phyloP scores from a whole-genome alignment of 1,140 invertebrate species.

The Meteorus sp. region DNA sequence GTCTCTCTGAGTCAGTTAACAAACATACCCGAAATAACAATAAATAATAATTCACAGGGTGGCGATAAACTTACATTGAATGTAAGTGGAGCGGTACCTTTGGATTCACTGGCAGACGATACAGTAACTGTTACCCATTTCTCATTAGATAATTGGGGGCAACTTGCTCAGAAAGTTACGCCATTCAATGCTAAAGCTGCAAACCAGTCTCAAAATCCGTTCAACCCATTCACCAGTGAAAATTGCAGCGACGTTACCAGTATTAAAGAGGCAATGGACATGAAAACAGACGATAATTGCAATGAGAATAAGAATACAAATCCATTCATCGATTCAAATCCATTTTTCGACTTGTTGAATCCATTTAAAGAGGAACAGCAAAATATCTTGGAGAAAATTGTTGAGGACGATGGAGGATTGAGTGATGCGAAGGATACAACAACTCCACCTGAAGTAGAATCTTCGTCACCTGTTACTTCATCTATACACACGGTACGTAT shows the following conservation, averaged over 20 bases:
- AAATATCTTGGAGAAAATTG: constrained; percentile 24
- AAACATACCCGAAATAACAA: too few relatives aligned
- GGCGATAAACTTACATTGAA: constrained; percentile 75
- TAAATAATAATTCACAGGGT: constrained; percentile 63
- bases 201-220: constrained; percentile 54
- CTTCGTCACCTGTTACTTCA: constrained; percentile 48
- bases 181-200: constrained; percentile 49
- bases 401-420: constrained; percentile 32
- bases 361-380: constrained; percentile 43
- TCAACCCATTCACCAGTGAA: constrained; percentile 50
- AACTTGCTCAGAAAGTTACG: constrained; percentile 55
- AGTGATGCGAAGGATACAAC: neutral
- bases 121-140: constrained; percentile 58
- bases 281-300: constrained; percentile 33
- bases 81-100: constrained; percentile 55
- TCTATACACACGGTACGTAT: constrained; percentile 49
- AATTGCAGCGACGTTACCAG: constrained; percentile 33
- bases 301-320: constrained; percentile 59
- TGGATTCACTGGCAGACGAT: constrained; percentile 47
- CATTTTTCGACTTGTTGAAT: constrained; percentile 56
- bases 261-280: constrained; percentile 29
- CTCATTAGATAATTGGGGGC: constrained; percentile 55
- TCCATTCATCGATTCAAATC: constrained; percentile 63
- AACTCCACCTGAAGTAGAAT: constrained; percentile 49
- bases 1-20: too few relatives aligned